These are phyloP conservation scores for Tragelaphus eurycerus DNA, from an alignment of 2,797 vertebrate species.

Conservation along the genomic window DNA sequence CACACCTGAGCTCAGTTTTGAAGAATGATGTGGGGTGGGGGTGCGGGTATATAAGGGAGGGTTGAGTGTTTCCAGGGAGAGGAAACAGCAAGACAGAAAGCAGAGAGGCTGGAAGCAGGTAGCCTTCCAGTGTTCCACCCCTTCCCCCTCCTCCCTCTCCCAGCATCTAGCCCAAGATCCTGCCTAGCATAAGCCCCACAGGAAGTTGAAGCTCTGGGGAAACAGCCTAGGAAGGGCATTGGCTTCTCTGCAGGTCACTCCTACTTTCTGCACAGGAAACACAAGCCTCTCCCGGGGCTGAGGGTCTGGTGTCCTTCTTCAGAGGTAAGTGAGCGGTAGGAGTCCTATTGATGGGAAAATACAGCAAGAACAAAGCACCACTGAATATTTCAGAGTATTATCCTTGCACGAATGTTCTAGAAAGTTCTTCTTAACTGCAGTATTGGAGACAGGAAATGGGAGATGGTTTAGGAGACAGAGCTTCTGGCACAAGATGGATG, in stretches of 20 bases:
- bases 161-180: background rate
- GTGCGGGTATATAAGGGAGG: background rate
- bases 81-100: background rate
- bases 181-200: background rate
- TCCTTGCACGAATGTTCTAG: background rate
- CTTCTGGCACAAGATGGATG: background rate
- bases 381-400: background rate
- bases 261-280: background rate
- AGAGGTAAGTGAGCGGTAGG: background rate
- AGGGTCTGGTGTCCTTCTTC: background rate
- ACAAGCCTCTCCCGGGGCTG: background rate
- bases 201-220: background rate
- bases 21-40: background rate
- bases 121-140: background rate
- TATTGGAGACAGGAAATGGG: background rate
- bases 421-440: background rate
- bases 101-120: background rate
- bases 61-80: background rate
- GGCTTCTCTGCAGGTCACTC: background rate
- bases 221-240: background rate
- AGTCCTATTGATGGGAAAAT: background rate
- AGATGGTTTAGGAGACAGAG: background rate
- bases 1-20: background rate
- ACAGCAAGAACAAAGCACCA: background rate
- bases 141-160: background rate